These are phyloP conservation scores for Lucilia sericata DNA, from an alignment of 1,140 invertebrate genomes.

Conservation along the genomic window DNA sequence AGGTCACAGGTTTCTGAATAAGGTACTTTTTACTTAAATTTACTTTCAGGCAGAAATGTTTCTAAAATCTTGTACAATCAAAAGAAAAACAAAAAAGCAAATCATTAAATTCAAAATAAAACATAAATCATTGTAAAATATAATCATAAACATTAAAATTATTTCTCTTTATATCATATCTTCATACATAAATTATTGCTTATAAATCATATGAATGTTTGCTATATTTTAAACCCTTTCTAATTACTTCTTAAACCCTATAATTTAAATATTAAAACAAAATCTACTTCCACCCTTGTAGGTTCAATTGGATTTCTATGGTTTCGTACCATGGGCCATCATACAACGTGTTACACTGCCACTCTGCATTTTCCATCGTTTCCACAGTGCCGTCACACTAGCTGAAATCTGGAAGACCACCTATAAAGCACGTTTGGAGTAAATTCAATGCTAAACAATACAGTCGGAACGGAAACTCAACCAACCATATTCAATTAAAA, in stretches of 20 bases:
- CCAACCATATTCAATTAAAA: slow-evolving; percentile 23
- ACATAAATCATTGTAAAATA: too few relatives aligned
- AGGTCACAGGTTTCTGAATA: too few relatives aligned
- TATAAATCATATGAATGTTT: slow-evolving; percentile 19
- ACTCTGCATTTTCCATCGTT: slow-evolving; percentile 96
- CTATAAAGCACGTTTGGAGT: slow-evolving; percentile 91
- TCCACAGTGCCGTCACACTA: slow-evolving; percentile 96
- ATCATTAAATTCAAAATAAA: too few relatives aligned
- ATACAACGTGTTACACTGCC: slow-evolving; percentile 94
- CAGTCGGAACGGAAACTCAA: not conserved
- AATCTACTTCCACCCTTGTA: slow-evolving; percentile 53
- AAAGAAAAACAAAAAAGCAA: too few relatives aligned
- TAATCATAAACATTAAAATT: too few relatives aligned
- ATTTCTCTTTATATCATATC: slow-evolving; percentile 45
- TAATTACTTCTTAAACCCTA: not conserved
- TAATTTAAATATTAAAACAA: not conserved
- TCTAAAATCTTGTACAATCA: too few relatives aligned
- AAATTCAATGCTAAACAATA: slow-evolving; percentile 65
- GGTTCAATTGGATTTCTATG: slow-evolving; percentile 91
- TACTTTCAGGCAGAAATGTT: too few relatives aligned
- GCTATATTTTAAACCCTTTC: slow-evolving; percentile 29
- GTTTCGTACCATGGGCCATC: slow-evolving; percentile 93
- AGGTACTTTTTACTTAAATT: too few relatives aligned
- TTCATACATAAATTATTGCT: slow-evolving; percentile 47
- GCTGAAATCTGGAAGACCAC: slow-evolving; percentile 99